These are phyloP conservation scores for Caenorhabditis parvicauda DNA, from an alignment of 2,888 invertebrate genomes.

Conservation along the genomic window DNA sequence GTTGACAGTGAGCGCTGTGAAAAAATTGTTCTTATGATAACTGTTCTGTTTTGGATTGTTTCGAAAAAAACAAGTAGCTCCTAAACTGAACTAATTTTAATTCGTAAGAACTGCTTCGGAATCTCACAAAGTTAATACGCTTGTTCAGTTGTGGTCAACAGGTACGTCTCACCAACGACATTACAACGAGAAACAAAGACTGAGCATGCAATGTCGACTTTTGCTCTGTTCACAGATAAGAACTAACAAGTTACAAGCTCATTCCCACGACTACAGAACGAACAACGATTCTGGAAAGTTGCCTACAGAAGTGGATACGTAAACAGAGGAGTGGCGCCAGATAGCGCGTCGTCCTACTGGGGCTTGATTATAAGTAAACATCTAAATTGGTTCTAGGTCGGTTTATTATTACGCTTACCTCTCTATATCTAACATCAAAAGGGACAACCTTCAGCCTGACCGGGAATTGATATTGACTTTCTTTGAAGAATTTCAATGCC, in stretches of 20 bases:
- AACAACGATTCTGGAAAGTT: background rate
- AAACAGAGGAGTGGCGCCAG: slow-evolving; percentile 28
- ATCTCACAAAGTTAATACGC: no score
- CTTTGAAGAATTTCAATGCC: slow-evolving; percentile 40
- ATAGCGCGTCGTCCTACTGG: slow-evolving; percentile 17
- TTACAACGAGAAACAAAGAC: slow-evolving; percentile 13
- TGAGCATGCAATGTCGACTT: no score
- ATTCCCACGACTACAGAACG: no score
- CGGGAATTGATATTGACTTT: slow-evolving; percentile 17
- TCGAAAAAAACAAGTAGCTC: no score
- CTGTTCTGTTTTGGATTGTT: no score
- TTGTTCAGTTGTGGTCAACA: no score
- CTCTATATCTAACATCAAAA: slow-evolving; percentile 45
- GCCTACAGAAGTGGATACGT: slow-evolving; percentile 27
- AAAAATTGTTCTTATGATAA: background rate
- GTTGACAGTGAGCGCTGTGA: background rate
- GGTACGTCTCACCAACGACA: slow-evolving; percentile 7
- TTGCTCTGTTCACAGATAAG: no score
- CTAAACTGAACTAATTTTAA: no score
- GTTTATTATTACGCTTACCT: slow-evolving; percentile 18
- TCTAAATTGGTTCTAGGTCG: slow-evolving; percentile 6
- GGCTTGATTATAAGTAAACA: slow-evolving; percentile 20
- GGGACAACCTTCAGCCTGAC: slow-evolving; percentile 43
- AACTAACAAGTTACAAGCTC: no score
- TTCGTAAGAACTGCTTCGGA: no score